Evolutionary conservation across 2,888 invertebrate species (phyloP).

Genomic region (Polyommatus icarus): DNA sequence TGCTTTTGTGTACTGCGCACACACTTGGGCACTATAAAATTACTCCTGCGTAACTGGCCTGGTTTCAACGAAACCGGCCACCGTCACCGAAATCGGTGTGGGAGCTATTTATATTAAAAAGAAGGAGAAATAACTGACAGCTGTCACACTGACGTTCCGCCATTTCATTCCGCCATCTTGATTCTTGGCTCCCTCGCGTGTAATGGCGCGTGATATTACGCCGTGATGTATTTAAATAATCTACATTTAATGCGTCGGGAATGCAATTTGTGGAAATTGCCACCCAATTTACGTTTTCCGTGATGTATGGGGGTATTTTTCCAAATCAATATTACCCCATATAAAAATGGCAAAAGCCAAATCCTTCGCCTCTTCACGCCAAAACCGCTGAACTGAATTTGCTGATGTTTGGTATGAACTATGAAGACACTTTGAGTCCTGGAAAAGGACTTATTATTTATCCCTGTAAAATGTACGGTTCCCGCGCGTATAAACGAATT

Average conservation of each 20-base stretch:
- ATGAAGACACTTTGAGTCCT: too few relatives aligned
- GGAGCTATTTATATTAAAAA: too few relatives aligned
- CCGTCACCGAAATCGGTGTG: too few relatives aligned
- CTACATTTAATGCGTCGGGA: conserved; percentile 36
- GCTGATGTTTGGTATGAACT: too few relatives aligned
- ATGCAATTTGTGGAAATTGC: conserved; percentile 48
- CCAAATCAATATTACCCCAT: background rate
- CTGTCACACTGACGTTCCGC: background rate
- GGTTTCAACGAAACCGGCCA: too few relatives aligned
- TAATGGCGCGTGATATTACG: conserved; percentile 43
- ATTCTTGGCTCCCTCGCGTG: conserved; percentile 26
- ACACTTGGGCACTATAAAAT: too few relatives aligned
- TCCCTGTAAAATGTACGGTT: too few relatives aligned
- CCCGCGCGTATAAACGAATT: too few relatives aligned
- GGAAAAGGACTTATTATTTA: too few relatives aligned
- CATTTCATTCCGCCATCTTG: background rate
- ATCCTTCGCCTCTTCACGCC: background rate
- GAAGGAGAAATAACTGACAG: background rate
- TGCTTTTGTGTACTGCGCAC: too few relatives aligned
- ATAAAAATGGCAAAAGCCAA: background rate
- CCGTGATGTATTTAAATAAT: conserved; percentile 41
- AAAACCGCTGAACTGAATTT: too few relatives aligned
- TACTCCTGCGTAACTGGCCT: too few relatives aligned
- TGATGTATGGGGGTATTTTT: background rate
- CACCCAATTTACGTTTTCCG: conserved; percentile 43